These are phyloP conservation scores for Atta cephalotes DNA, from an alignment of 1,140 invertebrate genomes.

Conservation along the genomic window DNA sequence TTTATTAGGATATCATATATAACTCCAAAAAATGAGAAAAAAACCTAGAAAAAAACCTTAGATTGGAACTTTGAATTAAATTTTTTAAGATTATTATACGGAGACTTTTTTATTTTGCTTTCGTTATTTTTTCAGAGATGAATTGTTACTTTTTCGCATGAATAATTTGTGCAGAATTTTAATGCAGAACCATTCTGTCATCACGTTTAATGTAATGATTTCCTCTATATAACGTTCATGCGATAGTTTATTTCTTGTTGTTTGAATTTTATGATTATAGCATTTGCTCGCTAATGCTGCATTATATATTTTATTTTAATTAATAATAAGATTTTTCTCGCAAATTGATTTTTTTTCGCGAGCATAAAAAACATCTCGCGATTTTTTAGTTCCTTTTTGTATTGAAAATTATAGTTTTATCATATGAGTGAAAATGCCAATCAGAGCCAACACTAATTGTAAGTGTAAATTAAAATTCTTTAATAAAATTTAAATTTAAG, in stretches of 20 bases:
- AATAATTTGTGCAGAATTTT: slow-evolving; percentile 36
- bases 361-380: background rate
- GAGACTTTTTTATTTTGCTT: background rate
- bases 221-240: background rate
- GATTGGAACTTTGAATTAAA: background rate
- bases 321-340: background rate
- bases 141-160: background rate
- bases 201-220: slow-evolving; percentile 3
- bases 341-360: background rate
- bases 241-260: background rate
- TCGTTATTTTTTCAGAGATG: background rate
- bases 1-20: slow-evolving; percentile 34
- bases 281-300: background rate
- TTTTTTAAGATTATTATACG: slow-evolving; percentile 21
- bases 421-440: background rate
- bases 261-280: background rate
- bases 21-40: slow-evolving; percentile 2
- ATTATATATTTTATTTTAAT: background rate
- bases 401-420: background rate
- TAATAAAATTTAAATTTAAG: too few species aligned
- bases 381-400: background rate
- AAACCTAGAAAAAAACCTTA: slow-evolving; percentile 39
- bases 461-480: too few species aligned
- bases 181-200: background rate
- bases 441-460: too few species aligned